Base-by-base conservation (phyloP, 2,888 invertebrate genomes). In the Embidobia sp. region DNA sequence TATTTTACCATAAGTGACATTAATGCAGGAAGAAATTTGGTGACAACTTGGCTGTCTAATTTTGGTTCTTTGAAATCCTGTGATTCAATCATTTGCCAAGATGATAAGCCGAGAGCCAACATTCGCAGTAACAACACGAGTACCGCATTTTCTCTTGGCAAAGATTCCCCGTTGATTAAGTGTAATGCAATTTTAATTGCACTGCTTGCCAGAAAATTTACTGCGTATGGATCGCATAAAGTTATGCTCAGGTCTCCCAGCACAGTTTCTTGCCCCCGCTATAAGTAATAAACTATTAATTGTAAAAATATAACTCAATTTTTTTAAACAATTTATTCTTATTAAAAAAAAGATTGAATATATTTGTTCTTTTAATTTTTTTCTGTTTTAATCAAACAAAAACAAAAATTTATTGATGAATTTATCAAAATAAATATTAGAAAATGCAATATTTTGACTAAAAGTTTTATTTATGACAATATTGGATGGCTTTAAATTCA, bases 21-120 rank as follows among this genome's bases (percentile, higher is more conserved):
- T 5, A 98, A 90, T 0, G 97, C 96, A 0, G 98, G 98, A 76
- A 98, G 90, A 90, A 97, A 98, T 90, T 98, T 97, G 0, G 97
- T 98, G 0, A 98, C 96, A 22, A 98, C 94, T 91, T 97, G 96
- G 85, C 94, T 94, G 83, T 98, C 98, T 69, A 98, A 91, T 90
- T 97, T 97, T 0, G 98, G 98, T 89, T 98, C 98, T 86, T 97
- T 97, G 85, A 98, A 98, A 82, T 96, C 96, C 91, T 96, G 95
- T 1, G 97, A 96, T 88, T 98, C 97, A 79, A 98, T 98, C 96
- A 98, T 98, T 26, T 96, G 94, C 98, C 98, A 98, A 2, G 98
- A 97, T 88, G 97, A 96, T 35, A 98, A 90, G 0, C 98, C 98
- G 37, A 98, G 90, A 0, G 97, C 95, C 80, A 98, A 90, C 97